Evolutionary conservation across 2,797 vertebrate genomes (phyloP).

Genomic region (Anguilla megastoma): DNA sequence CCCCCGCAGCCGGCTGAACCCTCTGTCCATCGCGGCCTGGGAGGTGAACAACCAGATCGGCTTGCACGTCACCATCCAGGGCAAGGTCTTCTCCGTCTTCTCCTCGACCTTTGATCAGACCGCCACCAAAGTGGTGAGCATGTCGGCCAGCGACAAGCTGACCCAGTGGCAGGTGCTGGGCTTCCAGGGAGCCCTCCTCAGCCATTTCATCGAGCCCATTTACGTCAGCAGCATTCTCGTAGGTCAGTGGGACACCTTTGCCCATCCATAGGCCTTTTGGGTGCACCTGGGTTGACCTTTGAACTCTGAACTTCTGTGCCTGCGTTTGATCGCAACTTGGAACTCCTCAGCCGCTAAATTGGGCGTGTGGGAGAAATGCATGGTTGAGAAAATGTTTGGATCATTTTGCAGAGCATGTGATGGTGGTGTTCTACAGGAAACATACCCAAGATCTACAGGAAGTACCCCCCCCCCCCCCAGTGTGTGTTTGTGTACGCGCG

Average conservation of each 20-base stretch:
- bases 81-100: slow-evolving; percentile 84
- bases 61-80: slow-evolving; percentile 85
- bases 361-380: background rate
- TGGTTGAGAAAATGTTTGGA: background rate
- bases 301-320: background rate
- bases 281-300: background rate
- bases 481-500: too few relatives aligned
- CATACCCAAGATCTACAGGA: background rate
- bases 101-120: slow-evolving; percentile 69
- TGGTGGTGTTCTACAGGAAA: background rate
- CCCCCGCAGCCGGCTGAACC: slow-evolving; percentile 75
- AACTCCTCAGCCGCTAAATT: background rate
- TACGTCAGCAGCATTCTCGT: slow-evolving; percentile 86
- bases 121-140: slow-evolving; percentile 76
- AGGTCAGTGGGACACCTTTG: slow-evolving; percentile 68
- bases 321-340: background rate
- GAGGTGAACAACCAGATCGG: slow-evolving; percentile 83
- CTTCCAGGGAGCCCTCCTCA: slow-evolving; percentile 89
- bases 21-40: slow-evolving; percentile 80
- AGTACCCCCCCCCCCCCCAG: background rate
- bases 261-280: background rate
- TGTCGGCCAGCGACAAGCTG: slow-evolving; percentile 90
- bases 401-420: background rate
- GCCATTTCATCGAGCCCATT: slow-evolving; percentile 90
- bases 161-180: slow-evolving; percentile 93